Base-by-base conservation (phyloP, 1,140 invertebrate genomes). In the Drosophila athabasca region DNA sequence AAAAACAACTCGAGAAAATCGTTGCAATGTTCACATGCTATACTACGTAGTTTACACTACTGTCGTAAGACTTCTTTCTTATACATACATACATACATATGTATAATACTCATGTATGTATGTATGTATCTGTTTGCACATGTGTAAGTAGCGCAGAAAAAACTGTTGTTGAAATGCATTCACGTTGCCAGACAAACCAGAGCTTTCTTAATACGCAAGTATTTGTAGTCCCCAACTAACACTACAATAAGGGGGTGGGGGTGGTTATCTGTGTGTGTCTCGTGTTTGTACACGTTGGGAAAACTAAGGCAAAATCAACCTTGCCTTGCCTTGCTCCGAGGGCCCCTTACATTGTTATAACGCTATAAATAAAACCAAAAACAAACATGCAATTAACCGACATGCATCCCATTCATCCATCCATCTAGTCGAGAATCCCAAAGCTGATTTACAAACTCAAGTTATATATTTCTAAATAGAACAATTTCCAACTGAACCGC, bases 351-450 rank as follows among this genome's bases (percentile, higher is more conserved):
- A 68, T 68, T 69, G 66, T 50, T 69, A 70, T 69, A 70, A 58
- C 64, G 52, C 65, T 58, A 58, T 58, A 58, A 69, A 69, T 69
- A 70, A 70, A 66, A 44, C 67, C 26, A 35, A 44, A 50, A 69
- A 45, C 65, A 70, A 69, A 70, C 65, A 11, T 39, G 35, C 11
- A 69, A 69, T 69, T 58, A 50, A 70, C 17, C 65, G 64, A 70
- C 67, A 41, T 46, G 53, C 61, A 31, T 29, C 24, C 24, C 61
- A 31, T 7, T 3, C 24, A 5, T 5, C 24, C 24, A 35, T 39
- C 11, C 35, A 70, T 70, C 67, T 70, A 58, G 69, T 69, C 52
- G 31, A 50, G 52, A 45, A 70, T 58, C 65, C 11, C 49, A 35
- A 41, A 58, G 67, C 45, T 66, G 57, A 2, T 31, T 31, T 31